Percentiles rank a stretch among this genome's conserved stretches.
phyloP scores from a whole-genome alignment of 2,888 invertebrate genomes.

The Ernsta delagoae region DNA sequence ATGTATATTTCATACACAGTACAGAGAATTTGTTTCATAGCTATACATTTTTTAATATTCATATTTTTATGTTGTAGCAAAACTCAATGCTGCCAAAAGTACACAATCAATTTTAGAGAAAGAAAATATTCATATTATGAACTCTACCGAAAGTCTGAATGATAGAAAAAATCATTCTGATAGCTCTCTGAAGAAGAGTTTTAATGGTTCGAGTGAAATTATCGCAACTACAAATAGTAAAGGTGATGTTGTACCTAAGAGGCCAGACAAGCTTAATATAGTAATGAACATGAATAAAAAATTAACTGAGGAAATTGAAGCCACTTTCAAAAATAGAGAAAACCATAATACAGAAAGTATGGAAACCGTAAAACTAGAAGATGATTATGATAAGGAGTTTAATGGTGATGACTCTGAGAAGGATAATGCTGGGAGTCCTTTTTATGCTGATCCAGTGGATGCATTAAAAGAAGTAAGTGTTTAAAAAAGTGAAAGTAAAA shows the following conservation, averaged over 20 bases:
- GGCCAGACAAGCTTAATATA: slow-evolving; percentile 80
- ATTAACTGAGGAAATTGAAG: slow-evolving; percentile 78
- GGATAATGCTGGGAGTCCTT: slow-evolving; percentile 92
- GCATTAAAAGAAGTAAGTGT: slow-evolving; percentile 86
- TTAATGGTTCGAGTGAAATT: slow-evolving; percentile 71
- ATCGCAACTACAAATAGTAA: slow-evolving; percentile 81
- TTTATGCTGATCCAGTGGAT: slow-evolving; percentile 96
- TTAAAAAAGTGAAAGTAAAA: too few relatives aligned
- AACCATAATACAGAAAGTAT: slow-evolving; percentile 75
- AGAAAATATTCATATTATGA: slow-evolving; percentile 73
- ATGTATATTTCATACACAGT: not conserved
- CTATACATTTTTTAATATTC: not conserved
- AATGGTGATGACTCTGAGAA: slow-evolving; percentile 67
- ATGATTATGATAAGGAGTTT: slow-evolving; percentile 62
- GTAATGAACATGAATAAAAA: slow-evolving; percentile 79
- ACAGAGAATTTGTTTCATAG: too few relatives aligned
- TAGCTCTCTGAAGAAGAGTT: slow-evolving; percentile 69
- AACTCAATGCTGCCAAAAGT: slow-evolving; percentile 75
- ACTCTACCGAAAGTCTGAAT: slow-evolving; percentile 72
- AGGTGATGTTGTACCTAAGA: slow-evolving; percentile 75
- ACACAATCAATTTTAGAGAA: slow-evolving; percentile 77
- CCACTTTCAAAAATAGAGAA: slow-evolving; percentile 70
- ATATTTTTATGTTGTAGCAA: slow-evolving; percentile 61
- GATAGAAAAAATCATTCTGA: slow-evolving; percentile 74
- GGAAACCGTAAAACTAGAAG: slow-evolving; percentile 79